Evolutionary conservation across 2,888 invertebrate species (phyloP).

Genomic region (Neoaliturus tenellus): DNA sequence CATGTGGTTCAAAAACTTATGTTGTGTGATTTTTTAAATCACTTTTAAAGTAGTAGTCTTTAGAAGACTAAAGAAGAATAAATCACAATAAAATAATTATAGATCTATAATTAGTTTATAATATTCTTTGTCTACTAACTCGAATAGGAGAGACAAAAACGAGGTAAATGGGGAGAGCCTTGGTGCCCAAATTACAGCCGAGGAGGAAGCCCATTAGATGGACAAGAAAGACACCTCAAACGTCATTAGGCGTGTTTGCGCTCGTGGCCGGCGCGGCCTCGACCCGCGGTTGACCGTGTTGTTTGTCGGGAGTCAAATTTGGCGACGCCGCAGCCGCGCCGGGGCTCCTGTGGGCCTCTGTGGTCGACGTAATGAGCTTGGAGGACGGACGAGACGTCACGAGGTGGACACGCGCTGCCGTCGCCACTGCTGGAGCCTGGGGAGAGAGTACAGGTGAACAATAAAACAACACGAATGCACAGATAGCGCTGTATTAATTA

Average conservation of each 20-base stretch:
- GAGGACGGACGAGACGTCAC: background rate
- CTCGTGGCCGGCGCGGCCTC: conserved; percentile 18
- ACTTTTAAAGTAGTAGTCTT: no score
- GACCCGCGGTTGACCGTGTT: conserved; percentile 3
- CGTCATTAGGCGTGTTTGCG: conserved; percentile 24
- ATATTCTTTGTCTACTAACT: no score
- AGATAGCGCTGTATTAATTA: no score
- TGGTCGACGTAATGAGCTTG: background rate
- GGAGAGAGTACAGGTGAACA: no score
- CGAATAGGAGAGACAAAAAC: background rate
- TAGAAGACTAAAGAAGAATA: no score
- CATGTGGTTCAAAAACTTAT: no score
- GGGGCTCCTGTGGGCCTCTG: background rate
- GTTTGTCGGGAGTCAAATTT: conserved; percentile 28
- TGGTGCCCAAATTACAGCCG: background rate
- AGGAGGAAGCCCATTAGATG: background rate
- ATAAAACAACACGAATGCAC: no score
- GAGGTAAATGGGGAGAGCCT: background rate
- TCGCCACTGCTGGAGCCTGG: no score
- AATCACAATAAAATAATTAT: no score
- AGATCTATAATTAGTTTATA: no score
- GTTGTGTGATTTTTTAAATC: no score
- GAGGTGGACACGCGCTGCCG: no score
- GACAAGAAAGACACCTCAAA: conserved; percentile 34
- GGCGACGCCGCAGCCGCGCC: conserved; percentile 4